Percentiles rank a stretch among this genome's conserved stretches.
Evolutionary conservation across 1,140 invertebrate species (phyloP).

Genomic region (Drosophila neocordata): DNA sequence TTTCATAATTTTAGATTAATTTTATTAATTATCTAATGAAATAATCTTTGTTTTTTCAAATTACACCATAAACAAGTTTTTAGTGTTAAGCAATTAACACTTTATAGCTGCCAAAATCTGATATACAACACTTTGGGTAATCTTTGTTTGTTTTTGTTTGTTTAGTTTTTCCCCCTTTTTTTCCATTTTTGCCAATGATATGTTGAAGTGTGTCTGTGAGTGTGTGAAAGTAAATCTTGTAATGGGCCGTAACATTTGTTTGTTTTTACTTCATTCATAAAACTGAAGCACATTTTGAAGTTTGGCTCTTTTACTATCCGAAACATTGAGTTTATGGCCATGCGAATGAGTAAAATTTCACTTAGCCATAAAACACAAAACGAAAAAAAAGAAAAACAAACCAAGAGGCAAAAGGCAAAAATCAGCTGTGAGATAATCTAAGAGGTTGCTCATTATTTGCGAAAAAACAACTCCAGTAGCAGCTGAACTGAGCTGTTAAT

Average conservation of each 20-base stretch:
- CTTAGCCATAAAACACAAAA: constrained; percentile 36
- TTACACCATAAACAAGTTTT: constrained; percentile 32
- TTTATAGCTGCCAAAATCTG: constrained; percentile 33
- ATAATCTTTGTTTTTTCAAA: constrained; percentile 29
- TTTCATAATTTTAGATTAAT: no score
- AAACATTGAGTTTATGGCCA: constrained; percentile 36
- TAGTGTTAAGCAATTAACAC: constrained; percentile 49
- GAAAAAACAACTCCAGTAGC: constrained; percentile 31
- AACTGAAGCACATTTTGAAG: constrained; percentile 40
- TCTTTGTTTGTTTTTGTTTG: constrained; percentile 7
- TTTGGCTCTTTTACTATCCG: constrained; percentile 36
- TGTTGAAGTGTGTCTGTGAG: background rate
- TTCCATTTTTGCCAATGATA: constrained; percentile 22
- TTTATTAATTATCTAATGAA: no score
- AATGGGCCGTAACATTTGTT: background rate
- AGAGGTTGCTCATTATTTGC: constrained; percentile 53
- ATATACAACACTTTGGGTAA: constrained; percentile 20
- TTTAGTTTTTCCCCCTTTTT: background rate
- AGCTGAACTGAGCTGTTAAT: constrained; percentile 57
- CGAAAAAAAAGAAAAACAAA: constrained; percentile 13
- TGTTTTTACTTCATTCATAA: constrained; percentile 28
- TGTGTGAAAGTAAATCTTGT: constrained; percentile 46
- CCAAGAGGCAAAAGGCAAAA: constrained; percentile 3
- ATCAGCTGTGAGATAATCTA: constrained; percentile 72
- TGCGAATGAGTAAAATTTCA: constrained; percentile 42